phyloP scores from a whole-genome alignment of 2,113 vertebrate genomes.

The Bungarus multicinctus region DNA sequence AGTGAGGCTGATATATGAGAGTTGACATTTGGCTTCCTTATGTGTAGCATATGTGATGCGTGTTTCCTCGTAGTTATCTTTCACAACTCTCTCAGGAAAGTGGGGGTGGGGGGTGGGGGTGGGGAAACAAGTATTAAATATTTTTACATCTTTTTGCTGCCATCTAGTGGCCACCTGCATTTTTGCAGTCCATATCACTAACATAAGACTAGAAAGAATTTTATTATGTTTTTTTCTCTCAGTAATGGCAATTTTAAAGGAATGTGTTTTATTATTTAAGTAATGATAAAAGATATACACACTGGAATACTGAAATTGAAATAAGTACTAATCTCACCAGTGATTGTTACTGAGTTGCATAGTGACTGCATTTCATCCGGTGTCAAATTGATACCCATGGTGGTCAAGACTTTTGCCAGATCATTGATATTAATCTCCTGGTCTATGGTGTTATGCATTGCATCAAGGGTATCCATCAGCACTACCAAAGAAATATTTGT shows the following conservation, averaged over 20 bases:
- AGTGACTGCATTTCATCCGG: neutral
- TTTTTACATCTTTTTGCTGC: neutral
- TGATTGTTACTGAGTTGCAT: neutral
- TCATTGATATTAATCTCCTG: neutral
- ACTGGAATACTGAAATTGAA: neutral
- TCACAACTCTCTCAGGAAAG: neutral
- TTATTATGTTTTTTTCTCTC: neutral
- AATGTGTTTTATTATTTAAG: neutral
- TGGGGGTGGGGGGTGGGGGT: too few species aligned
- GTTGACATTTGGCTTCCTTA: neutral
- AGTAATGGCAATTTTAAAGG: neutral
- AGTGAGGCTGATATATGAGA: neutral
- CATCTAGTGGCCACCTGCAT: neutral
- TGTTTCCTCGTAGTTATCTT: neutral
- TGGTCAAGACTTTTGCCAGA: neutral
- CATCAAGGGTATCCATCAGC: neutral
- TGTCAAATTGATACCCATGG: neutral
- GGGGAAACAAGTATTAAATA: neutral
- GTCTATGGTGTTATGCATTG: neutral
- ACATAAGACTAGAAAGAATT: neutral
- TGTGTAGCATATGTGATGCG: neutral
- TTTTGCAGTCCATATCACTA: neutral
- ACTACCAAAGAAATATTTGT: neutral
- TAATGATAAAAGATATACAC: neutral
- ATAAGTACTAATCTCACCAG: constrained; percentile 1